A percentile compares a stretch with the other conserved stretches of the same genome.
Conservation (phyloP, 1,140 invertebrate species). For the Arctopsyche grandis region DNA sequence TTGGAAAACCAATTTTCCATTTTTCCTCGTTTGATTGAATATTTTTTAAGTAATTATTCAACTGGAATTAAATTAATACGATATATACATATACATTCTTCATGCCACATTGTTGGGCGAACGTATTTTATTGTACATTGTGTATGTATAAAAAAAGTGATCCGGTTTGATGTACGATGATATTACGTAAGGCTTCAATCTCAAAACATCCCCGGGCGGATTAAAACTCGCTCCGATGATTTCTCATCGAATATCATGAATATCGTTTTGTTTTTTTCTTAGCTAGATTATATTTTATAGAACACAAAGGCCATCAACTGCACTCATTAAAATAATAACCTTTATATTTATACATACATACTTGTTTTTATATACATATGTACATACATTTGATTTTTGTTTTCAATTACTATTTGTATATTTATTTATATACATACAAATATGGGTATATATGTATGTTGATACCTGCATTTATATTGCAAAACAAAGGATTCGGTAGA, state of each 20-base stretch:
- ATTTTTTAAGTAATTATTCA: no score
- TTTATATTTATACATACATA: background rate
- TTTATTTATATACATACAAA: no score
- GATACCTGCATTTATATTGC: background rate
- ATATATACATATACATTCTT: no score
- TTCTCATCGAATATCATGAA: constrained; percentile 28
- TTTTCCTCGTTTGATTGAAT: no score
- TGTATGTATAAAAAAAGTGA: constrained; percentile 10
- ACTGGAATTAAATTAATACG: no score
- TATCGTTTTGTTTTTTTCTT: constrained; percentile 11
- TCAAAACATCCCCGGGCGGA: constrained; percentile 23
- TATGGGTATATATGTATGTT: no score
- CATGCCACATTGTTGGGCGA: background rate
- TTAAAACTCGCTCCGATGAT: constrained; percentile 23
- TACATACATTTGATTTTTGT: background rate
- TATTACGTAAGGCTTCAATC: constrained; percentile 25
- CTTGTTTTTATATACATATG: background rate
- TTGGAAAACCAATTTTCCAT: no score
- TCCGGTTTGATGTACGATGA: constrained; percentile 24
- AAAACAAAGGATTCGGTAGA: constrained; percentile 28
- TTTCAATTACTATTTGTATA: no score
- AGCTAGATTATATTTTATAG: background rate
- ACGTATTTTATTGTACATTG: background rate
- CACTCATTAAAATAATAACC: constrained; percentile 21
- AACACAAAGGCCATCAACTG: background rate